phyloP scores from a whole-genome alignment of 2,888 invertebrate species.

The Lottia scabra region DNA sequence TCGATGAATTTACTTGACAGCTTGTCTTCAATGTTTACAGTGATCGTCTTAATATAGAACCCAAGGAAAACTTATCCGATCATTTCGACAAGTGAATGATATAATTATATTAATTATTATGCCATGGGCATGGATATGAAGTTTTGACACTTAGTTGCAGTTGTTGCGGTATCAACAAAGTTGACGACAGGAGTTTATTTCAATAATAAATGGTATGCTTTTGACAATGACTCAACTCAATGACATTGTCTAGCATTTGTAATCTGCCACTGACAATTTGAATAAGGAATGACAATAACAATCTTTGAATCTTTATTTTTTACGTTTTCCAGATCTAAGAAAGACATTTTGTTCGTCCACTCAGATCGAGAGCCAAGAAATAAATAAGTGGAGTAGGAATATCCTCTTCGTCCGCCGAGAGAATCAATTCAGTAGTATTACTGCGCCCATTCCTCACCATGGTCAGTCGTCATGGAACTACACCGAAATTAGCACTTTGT shows the following conservation, averaged over 20 bases:
- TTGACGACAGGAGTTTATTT: too few relatives aligned
- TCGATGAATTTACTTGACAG: too few relatives aligned
- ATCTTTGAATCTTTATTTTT: neutral
- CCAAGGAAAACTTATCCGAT: too few relatives aligned
- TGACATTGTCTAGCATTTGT: neutral
- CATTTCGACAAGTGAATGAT: too few relatives aligned
- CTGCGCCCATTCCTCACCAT: slow-evolving; percentile 40
- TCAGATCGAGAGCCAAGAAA: neutral
- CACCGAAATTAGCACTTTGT: slow-evolving; percentile 31
- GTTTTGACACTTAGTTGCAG: too few relatives aligned
- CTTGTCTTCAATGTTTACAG: too few relatives aligned
- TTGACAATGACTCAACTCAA: too few relatives aligned
- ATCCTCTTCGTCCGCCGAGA: slow-evolving; percentile 31
- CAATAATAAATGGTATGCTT: too few relatives aligned
- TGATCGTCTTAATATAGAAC: too few relatives aligned
- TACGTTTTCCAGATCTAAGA: neutral
- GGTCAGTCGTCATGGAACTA: slow-evolving; percentile 37
- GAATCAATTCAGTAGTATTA: slow-evolving; percentile 42
- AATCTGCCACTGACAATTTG: neutral
- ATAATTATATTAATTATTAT: too few relatives aligned
- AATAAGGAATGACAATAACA: neutral
- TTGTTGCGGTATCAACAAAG: too few relatives aligned
- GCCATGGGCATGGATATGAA: too few relatives aligned
- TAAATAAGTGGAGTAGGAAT: slow-evolving; percentile 42
- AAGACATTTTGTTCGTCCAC: neutral